Conservation (phyloP, 2,113 vertebrate genomes). For the Lasiurus cinereus region DNA sequence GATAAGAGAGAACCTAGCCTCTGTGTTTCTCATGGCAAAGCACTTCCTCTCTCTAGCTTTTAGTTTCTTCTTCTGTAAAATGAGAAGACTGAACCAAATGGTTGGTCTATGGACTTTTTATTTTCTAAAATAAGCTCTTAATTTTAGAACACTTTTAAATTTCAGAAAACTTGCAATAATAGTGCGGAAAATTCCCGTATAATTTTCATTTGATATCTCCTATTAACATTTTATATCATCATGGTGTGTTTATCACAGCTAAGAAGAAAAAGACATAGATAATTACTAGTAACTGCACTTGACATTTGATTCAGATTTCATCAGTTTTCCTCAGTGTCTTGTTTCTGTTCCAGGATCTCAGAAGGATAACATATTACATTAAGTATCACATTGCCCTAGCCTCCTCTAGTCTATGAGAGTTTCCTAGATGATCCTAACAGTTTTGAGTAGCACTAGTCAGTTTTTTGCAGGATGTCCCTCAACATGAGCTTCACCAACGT, state of each 20-base stretch:
- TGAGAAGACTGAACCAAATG: constrained; percentile 10
- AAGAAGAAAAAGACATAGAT: neutral
- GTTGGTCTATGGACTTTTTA: neutral
- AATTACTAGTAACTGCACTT: constrained; percentile 30
- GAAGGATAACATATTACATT: neutral
- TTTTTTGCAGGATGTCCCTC: neutral
- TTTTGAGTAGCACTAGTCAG: neutral
- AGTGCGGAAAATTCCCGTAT: neutral
- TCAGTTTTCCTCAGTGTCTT: neutral
- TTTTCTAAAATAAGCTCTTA: constrained; percentile 33
- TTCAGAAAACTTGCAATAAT: neutral
- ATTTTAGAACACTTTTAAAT: constrained; percentile 29
- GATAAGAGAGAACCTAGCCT: constrained; percentile 22
- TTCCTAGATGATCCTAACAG: neutral
- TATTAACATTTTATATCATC: neutral
- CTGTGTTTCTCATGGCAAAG: neutral
- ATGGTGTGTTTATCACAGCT: constrained; percentile 33
- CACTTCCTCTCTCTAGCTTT: neutral
- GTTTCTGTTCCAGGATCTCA: constrained; percentile 25
- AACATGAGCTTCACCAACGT: neutral
- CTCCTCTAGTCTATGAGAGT: constrained; percentile 23
- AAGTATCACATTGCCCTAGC: neutral
- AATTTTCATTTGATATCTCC: neutral
- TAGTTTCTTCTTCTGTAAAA: constrained; percentile 50
- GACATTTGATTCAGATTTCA: constrained; percentile 4